Conservation (phyloP, 2,113 vertebrate species). For the Rhipidura dahli region DNA sequence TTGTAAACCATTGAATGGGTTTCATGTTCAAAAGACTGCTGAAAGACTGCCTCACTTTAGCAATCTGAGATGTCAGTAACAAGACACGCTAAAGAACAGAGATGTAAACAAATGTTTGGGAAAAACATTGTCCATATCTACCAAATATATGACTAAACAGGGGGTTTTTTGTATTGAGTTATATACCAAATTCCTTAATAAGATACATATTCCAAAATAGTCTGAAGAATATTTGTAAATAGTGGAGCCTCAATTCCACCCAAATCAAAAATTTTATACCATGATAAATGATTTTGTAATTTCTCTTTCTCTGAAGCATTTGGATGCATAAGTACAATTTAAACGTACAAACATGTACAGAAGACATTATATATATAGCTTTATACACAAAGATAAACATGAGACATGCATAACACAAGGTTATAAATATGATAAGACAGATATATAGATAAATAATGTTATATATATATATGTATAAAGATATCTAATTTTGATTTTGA, state of each 20-base stretch:
- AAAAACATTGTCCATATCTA: background rate
- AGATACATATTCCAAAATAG: background rate
- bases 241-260: background rate
- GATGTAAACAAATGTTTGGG: background rate
- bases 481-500: background rate
- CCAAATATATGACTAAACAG: background rate
- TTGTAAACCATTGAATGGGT: constrained; percentile 13
- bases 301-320: background rate
- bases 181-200: background rate
- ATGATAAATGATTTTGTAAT: background rate
- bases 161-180: background rate
- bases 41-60: constrained; percentile 1
- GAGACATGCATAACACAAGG: background rate
- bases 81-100: background rate
- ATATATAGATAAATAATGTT: background rate
- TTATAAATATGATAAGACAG: background rate
- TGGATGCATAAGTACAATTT: background rate
- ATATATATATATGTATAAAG: background rate
- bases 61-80: background rate
- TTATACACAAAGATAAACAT: background rate
- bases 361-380: background rate
- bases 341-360: background rate
- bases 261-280: background rate
- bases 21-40: background rate
- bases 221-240: background rate